A percentile compares a stretch with the other conserved stretches of the same genome.
Evolutionary conservation across 2,113 vertebrate genomes (phyloP).

Genomic region (Lophius piscatorius): DNA sequence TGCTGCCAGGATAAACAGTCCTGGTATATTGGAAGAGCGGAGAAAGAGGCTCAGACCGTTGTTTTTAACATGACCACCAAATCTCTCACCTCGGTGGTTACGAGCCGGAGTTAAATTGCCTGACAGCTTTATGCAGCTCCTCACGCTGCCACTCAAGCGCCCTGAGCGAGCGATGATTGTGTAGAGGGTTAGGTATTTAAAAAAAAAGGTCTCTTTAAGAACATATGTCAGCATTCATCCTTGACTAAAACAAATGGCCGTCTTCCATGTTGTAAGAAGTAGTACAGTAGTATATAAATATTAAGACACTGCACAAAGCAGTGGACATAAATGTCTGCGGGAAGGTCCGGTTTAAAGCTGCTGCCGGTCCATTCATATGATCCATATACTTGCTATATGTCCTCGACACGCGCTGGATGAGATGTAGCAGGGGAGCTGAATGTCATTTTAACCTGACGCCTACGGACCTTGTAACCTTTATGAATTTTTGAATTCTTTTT

Average conservation of each 20-base stretch:
- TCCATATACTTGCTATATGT: no score
- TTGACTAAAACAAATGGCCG: conserved; percentile 55
- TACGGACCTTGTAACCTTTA: no score
- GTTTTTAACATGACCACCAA: conserved; percentile 49
- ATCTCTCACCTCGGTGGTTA: conserved; percentile 55
- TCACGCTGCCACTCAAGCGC: conserved; percentile 38
- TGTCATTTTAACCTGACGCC: no score
- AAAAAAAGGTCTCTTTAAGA: conserved; percentile 14
- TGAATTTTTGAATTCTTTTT: no score
- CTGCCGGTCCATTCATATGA: no score
- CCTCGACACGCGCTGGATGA: no score
- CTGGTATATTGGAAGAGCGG: conserved; percentile 46
- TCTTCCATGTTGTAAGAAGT: no score
- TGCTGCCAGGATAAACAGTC: conserved; percentile 78
- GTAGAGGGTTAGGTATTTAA: conserved; percentile 37
- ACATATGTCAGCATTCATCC: conserved; percentile 57
- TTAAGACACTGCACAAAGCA: no score
- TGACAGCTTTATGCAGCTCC: conserved; percentile 58
- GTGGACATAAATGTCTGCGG: no score
- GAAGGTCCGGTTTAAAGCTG: no score
- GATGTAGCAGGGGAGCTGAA: no score
- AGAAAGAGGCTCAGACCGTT: conserved; percentile 47
- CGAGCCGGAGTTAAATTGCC: conserved; percentile 29
- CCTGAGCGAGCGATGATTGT: conserved; percentile 29
- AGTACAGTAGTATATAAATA: no score